Base-by-base conservation (phyloP, 2,797 vertebrate genomes). In the Pseudochirops cupreus region DNA sequence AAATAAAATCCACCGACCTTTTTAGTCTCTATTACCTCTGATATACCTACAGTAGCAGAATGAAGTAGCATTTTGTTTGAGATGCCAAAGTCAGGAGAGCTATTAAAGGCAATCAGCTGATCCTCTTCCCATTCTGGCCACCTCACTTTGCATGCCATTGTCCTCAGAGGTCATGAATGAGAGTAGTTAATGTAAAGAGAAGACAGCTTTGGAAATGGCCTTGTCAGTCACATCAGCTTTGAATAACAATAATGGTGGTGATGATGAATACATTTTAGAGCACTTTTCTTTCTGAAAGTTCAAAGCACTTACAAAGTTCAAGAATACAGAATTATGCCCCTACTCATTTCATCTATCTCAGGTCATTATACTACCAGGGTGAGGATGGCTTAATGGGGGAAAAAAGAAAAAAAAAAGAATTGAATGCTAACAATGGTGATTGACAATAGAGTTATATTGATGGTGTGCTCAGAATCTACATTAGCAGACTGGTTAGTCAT, bases 151-250 rank as follows among this genome's bases (percentile, higher is more conserved):
- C 94, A 92, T 97, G 96, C 89, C 56, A 58, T 39, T 57, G 90
- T 90, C 92, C 54, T 94, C 95, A 97, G 91, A 94, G 93, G 97
- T 97, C 95, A 96, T 56, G 93, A 98, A 95, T 91, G 54, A 96
- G 91, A 96, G 96, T 33, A 91, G 52, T 28, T 91, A 89, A 94
- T 57, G 58, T 31, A 95, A 95, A 92, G 74, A 93, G 94, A 95
- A 92, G 97, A 87, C 91, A 92, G 94, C 93, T 91, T 91, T 94
- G 93, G 95, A 96, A 96, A 24, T 13, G n/a, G 31, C 62, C 26
- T 90, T 94, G 93, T 93, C 96, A 96, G 74, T 95, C 93, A 95
- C 9, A 92, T 91, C 5, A 1, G 91, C 95, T 96, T n/a, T 94
- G 95, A 97, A 97, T 96, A 97, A 94, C 93, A 96, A 89, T 91